Percentiles rank a stretch among this genome's conserved stretches.
These are phyloP conservation scores for Drosophila azteca DNA, from an alignment of 1,140 invertebrate genomes.

Conservation along the genomic window DNA sequence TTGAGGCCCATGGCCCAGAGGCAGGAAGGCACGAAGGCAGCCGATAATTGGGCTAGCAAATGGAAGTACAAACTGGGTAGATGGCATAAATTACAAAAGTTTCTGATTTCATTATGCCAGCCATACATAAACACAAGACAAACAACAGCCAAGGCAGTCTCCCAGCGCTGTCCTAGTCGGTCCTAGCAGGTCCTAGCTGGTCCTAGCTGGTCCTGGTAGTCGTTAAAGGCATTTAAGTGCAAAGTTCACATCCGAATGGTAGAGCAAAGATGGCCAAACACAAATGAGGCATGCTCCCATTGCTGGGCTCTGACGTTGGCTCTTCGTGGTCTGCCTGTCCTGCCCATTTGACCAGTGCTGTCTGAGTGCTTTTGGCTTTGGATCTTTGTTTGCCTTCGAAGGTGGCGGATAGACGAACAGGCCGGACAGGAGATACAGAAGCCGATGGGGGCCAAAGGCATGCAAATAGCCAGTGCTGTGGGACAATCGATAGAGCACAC, in stretches of 20 bases:
- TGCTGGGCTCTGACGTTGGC: not conserved
- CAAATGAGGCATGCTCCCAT: slow-evolving; percentile 19
- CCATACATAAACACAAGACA: slow-evolving; percentile 35
- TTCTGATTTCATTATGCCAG: slow-evolving; percentile 37
- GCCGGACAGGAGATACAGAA: slow-evolving; percentile 13
- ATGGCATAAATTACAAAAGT: slow-evolving; percentile 50
- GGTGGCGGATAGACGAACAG: slow-evolving; percentile 37
- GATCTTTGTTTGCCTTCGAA: slow-evolving; percentile 55
- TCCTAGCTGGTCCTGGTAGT: not conserved
- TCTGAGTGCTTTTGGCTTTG: slow-evolving; percentile 45
- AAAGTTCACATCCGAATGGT: not conserved
- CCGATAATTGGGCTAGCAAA: slow-evolving; percentile 35
- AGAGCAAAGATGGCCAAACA: slow-evolving; percentile 6
- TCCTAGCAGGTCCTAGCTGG: too few species aligned
- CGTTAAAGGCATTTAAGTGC: slow-evolving; percentile 6
- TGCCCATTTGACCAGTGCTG: slow-evolving; percentile 13
- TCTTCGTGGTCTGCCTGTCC: too few species aligned
- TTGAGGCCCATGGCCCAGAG: slow-evolving; percentile 1
- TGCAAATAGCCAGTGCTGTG: slow-evolving; percentile 30
- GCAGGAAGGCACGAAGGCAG: slow-evolving; percentile 7
- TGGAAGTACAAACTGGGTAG: slow-evolving; percentile 25
- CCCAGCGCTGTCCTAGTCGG: not conserved
- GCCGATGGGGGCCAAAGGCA: slow-evolving; percentile 19
- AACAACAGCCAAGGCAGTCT: slow-evolving; percentile 7
- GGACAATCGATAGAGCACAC: slow-evolving; percentile 68